phyloP scores from a whole-genome alignment of 2,797 vertebrate species.

The Bufotes viridis region DNA sequence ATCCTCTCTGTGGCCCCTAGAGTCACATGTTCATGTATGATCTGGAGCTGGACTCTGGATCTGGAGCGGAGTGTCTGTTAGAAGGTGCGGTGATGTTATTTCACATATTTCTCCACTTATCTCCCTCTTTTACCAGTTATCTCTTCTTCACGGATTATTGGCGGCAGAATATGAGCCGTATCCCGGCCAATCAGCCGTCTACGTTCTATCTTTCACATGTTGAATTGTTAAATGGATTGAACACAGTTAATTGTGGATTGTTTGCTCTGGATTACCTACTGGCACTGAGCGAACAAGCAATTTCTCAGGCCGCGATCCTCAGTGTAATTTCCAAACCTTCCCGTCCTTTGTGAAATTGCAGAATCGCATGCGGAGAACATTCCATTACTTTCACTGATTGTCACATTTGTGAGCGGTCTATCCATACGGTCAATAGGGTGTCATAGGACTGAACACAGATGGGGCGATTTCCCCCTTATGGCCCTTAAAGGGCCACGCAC shows the following conservation, averaged over 20 bases:
- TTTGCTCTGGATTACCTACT: conserved; percentile 2
- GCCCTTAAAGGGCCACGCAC: no score
- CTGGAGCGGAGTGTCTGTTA: not conserved
- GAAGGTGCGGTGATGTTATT: not conserved
- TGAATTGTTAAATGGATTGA: conserved; percentile 9
- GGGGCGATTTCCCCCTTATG: not conserved
- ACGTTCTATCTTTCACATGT: not conserved
- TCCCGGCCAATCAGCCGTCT: not conserved
- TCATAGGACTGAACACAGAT: not conserved
- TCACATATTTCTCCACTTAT: not conserved
- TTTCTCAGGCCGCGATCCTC: not conserved
- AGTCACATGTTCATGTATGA: not conserved
- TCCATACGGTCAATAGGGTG: not conserved
- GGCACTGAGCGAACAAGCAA: not conserved
- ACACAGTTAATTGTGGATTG: not conserved
- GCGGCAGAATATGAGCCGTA: not conserved
- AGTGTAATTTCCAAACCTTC: not conserved
- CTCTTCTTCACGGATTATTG: not conserved
- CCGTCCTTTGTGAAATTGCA: not conserved
- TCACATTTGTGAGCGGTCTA: not conserved
- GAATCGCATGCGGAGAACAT: not conserved
- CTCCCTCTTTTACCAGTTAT: not conserved
- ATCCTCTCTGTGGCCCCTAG: not conserved
- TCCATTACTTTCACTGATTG: not conserved
- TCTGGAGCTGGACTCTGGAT: not conserved